Conservation (phyloP, 2,797 vertebrate genomes). For the Fringilla coelebs region DNA sequence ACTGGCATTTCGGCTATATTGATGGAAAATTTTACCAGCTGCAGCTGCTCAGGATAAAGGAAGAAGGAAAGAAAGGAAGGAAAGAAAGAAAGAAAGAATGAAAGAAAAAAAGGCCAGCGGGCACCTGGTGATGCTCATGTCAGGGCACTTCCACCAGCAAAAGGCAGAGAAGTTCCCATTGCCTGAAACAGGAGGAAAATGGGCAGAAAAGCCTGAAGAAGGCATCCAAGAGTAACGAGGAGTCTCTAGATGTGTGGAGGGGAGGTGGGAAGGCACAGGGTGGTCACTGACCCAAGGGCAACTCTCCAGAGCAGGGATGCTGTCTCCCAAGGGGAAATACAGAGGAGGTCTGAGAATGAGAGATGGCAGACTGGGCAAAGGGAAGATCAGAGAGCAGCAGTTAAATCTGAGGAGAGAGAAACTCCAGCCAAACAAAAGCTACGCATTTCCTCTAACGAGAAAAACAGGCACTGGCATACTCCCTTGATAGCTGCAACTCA, state of each 20-base stretch:
- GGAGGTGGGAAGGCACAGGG: neutral
- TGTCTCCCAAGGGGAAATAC: neutral
- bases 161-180: neutral
- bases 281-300: neutral
- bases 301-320: neutral
- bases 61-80: neutral
- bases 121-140: neutral
- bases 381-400: neutral
- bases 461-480: neutral
- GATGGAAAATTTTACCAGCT: conserved; percentile 47
- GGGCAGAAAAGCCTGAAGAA: neutral
- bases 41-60: neutral
- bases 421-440: neutral
- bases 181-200: neutral
- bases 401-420: neutral
- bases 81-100: neutral
- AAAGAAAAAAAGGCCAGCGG: neutral
- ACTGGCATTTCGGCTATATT: conserved; percentile 24
- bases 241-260: neutral
- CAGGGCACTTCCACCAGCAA: neutral
- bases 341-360: neutral
- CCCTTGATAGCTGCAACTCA: neutral
- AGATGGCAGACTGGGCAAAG: neutral
- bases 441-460: rapidly evolving
- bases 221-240: neutral